Conservation (phyloP, 2,113 vertebrate genomes). For the Mixornis gularis region DNA sequence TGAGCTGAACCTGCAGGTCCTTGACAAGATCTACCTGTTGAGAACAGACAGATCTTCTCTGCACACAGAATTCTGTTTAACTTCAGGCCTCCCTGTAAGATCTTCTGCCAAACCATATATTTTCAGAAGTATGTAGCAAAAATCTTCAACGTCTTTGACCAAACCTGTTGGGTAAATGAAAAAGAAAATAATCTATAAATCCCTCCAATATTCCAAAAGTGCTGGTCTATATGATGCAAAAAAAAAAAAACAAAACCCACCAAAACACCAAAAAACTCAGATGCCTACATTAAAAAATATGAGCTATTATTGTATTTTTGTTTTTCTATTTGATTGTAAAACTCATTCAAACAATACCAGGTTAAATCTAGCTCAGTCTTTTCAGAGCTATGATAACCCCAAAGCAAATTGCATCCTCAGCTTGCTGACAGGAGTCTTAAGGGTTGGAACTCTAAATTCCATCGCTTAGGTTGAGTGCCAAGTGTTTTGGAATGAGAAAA, state of each 20-base stretch:
- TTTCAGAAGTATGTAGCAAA: background rate
- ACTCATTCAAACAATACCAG: background rate
- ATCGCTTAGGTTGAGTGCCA: background rate
- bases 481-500: background rate
- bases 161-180: background rate
- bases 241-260: background rate
- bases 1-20: background rate
- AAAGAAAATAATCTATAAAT: background rate
- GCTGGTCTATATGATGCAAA: background rate
- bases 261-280: background rate
- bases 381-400: background rate
- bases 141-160: background rate
- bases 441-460: background rate
- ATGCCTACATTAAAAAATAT: background rate
- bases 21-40: background rate
- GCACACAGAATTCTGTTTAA: background rate
- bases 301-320: background rate
- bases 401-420: background rate
- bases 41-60: background rate
- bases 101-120: background rate
- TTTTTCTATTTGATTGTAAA: background rate
- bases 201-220: fast-evolving
- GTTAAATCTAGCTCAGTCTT: background rate
- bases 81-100: background rate
- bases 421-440: background rate